Base-by-base conservation (phyloP, 1,140 invertebrate genomes). In the Megalopta genalis region DNA sequence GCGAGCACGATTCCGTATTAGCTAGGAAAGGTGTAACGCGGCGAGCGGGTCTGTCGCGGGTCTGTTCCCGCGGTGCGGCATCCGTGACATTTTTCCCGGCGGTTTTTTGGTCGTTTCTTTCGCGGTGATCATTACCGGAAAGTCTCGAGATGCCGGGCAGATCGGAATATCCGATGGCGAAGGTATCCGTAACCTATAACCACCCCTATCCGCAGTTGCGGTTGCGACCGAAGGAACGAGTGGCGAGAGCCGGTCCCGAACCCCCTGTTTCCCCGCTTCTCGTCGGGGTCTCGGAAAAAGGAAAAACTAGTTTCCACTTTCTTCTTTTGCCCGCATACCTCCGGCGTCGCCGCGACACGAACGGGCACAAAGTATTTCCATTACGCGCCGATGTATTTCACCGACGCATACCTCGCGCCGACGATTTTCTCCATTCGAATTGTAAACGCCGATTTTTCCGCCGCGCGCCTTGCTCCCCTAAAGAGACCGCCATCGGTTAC, bases 381-480 rank as follows among this genome's bases (percentile, higher is more conserved):
- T 86, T 86, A 80, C 84, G 46, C 59, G 18, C 25, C 59, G 54
- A 83, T 86, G 72, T 83, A 80, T 86, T 83, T 85, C 84, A 83
- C 25, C 59, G 82, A 46, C 25, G 80, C 84, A 78, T 81, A 86
- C 77, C 69, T 81, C 81, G 49, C 59, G 14, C 23, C 76, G n/a
- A 73, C 84, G 79, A 87, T 82, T 87, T 82, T 72, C 42, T 70
- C 84, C 74, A 79, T 86, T 82, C 79, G 74, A 85, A 85, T 85
- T 74, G 83, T 80, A 86, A 82, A 85, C 83, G 72, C 12, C 81
- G 73, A 81, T 85, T 84, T 73, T 74, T 63, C 73, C 77, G 70
- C 14, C 16, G 76, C 82, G 80, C 73, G 74, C 49, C 57, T 32
- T 32, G 10, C 25, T 32, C 12, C 21, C n/a, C 46, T 46, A 16